Conservation (phyloP, 2,797 vertebrate species). For the Vespertilio murinus region DNA sequence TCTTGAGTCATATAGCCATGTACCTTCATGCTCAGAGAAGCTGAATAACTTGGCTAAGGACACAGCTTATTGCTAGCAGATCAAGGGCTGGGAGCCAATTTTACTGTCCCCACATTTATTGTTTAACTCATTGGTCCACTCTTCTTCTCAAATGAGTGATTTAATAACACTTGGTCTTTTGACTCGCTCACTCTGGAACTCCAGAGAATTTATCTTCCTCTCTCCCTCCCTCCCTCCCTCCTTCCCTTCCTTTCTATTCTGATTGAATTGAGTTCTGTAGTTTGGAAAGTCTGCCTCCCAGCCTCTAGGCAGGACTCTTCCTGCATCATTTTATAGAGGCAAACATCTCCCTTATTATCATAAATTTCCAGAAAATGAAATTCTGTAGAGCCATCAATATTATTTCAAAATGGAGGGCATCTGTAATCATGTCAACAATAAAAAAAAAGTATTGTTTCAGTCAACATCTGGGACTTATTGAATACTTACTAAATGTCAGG, state of each 20-base stretch:
- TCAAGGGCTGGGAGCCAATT: neutral
- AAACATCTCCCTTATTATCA: neutral
- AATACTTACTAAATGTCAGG: neutral
- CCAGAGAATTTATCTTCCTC: neutral
- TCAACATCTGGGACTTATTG: neutral
- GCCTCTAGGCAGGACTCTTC: neutral
- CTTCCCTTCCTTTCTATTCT: neutral
- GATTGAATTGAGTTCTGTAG: neutral
- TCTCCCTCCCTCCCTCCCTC: rapidly evolving
- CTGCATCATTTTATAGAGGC: neutral
- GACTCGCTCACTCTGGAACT: neutral
- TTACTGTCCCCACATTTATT: neutral
- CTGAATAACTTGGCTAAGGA: neutral
- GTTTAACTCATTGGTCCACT: neutral
- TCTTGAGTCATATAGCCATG: neutral
- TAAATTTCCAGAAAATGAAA: neutral
- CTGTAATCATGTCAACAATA: too few relatives aligned
- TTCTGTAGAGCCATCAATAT: neutral
- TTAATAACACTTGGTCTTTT: neutral
- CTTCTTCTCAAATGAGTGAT: neutral
- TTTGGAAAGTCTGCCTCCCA: neutral
- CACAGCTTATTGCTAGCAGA: neutral
- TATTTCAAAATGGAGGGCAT: too few relatives aligned
- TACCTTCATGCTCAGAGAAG: neutral
- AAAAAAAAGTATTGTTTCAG: neutral